Percentiles rank a stretch among this genome's conserved stretches.
phyloP scores from a whole-genome alignment of 2,797 vertebrate species.

The Meda fulgida region DNA sequence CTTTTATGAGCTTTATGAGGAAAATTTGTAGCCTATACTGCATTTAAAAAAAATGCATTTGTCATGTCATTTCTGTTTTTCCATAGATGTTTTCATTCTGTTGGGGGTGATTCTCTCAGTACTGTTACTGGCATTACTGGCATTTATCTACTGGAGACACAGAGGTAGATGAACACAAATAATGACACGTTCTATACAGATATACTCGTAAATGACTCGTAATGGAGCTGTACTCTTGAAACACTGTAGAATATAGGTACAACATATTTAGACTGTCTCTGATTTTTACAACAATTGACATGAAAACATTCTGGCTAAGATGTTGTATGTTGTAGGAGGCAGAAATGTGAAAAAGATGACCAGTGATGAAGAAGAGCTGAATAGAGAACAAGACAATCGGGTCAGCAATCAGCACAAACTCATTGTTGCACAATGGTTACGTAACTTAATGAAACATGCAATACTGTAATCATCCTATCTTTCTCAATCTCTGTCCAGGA shows the following conservation, averaged over 20 bases:
- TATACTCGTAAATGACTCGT: not conserved
- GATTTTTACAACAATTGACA: not conserved
- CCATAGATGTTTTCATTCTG: slow-evolving; percentile 12
- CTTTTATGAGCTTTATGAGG: not conserved
- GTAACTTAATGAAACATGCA: not conserved
- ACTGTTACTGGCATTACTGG: not conserved
- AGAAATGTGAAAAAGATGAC: not conserved
- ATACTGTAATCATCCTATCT: not conserved
- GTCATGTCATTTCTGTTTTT: not conserved
- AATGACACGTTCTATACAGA: not conserved
- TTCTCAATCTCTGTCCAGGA: slow-evolving; percentile 6
- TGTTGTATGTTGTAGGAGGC: not conserved
- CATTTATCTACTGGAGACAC: not conserved
- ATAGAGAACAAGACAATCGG: not conserved
- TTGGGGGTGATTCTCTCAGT: not conserved
- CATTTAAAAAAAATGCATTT: not conserved
- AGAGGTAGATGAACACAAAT: slow-evolving; percentile 6
- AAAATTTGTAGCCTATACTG: not conserved
- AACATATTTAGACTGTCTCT: not conserved
- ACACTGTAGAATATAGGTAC: not conserved
- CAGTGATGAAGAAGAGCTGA: not conserved
- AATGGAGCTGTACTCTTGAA: not conserved
- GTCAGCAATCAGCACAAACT: not conserved
- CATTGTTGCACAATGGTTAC: not conserved
- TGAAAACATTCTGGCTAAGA: not conserved